Evolutionary conservation across 2,888 invertebrate species (phyloP), one percentile per base, ranked within the genome.

Genomic region (Papilio gigon): DNA sequence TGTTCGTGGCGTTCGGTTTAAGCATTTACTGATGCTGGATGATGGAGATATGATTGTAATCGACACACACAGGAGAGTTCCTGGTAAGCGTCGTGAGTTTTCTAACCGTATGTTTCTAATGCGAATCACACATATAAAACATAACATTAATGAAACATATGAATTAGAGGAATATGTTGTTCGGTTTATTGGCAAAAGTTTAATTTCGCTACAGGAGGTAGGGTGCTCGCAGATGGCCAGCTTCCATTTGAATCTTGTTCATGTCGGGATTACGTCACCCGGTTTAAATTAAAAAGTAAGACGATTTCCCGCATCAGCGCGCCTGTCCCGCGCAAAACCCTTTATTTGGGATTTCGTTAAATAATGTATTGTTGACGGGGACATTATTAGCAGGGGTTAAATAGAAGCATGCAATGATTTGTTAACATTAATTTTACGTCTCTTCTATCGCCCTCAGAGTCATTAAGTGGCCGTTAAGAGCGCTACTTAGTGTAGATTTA

Each of bases 201-300:
- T 83, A 84, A 86, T 85, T 84, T 81, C 80, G 83, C 74, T 80
- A 85, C 84, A 84, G 40, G n/a, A n/a, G 77, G 80, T 76, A n/a
- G 67, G 75, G 72, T 76, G 80, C 79, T 78, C 75, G 80, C 75
- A 72, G 75, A 74, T 75, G 75, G 78, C 75, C 80, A 75, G 78
- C 75, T 81, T 80, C 80, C 79, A 83, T 83, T 82, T 83, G 71
- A 70, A 70, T 17, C 58, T 69, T 73, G 75, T 76, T 73, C 76
- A 75, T 53, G 69, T 47, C 60, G 68, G 73, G 71, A 69, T 71
- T 71, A 65, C 71, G 69, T 67, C 33, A 61, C 30, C 47, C 53
- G 71, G 70, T 63, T n/a, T 73, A 77, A 81, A 83, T 84, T 80
- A 83, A 84, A 80, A 80, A 80, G 71, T 77, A 75, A 80, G 73